A percentile compares a stretch with the other conserved stretches of the same genome.
Conservation (phyloP, 2,113 vertebrate species). For the Platanista minor region DNA sequence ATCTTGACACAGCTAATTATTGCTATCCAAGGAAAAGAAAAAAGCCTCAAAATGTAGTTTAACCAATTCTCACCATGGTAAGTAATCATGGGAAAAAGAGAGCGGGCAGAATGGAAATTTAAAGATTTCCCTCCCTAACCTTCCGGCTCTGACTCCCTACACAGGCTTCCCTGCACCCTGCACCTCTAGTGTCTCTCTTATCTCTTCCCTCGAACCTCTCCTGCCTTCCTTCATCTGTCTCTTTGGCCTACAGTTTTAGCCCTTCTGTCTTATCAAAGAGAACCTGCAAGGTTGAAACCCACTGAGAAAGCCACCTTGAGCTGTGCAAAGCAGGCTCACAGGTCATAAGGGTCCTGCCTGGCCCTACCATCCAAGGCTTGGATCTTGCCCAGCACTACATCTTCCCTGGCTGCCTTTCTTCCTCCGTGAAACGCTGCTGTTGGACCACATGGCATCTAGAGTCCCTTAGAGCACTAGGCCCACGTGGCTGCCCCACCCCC, state of each 20-base stretch:
- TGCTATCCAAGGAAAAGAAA: slow-evolving; percentile 41
- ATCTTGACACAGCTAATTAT: slow-evolving; percentile 54
- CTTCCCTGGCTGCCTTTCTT: not conserved
- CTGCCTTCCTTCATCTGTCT: not conserved
- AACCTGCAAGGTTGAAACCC: rapidly evolving
- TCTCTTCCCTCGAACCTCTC: not conserved
- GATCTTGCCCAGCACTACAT: not conserved
- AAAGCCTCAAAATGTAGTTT: not conserved
- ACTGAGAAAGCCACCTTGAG: not conserved
- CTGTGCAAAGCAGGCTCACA: not conserved
- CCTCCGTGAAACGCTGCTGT: not conserved
- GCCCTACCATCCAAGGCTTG: not conserved
- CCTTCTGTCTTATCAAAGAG: not conserved
- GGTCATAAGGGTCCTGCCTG: too few relatives aligned
- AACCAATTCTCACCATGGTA: not conserved
- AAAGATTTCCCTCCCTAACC: not conserved
- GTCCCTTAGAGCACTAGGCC: not conserved
- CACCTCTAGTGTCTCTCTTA: not conserved
- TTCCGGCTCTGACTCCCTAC: not conserved
- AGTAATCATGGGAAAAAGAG: not conserved
- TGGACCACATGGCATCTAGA: not conserved
- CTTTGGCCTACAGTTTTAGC: not conserved
- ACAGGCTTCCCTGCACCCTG: rapidly evolving
- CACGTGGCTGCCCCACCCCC: rapidly evolving
- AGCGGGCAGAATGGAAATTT: not conserved